A percentile compares a stretch with the other conserved stretches of the same genome.
Conservation (phyloP, 53 echinoderm and acorn worm genomes). For the Luidia sarsii region DNA sequence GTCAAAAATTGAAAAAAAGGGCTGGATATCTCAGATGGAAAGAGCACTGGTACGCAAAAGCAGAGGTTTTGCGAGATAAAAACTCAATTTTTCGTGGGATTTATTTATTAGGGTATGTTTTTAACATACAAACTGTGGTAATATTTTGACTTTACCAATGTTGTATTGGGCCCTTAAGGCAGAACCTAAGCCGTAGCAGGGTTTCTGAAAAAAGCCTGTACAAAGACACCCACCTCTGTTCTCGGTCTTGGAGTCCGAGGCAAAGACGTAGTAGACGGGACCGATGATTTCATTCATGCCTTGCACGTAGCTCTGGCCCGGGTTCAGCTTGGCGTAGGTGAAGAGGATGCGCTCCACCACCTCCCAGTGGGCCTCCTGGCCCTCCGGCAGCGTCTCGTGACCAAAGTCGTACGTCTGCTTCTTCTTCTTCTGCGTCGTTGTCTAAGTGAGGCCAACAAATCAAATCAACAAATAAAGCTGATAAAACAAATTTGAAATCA, state of each 20-base stretch:
- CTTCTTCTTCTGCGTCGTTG: conserved; percentile 51
- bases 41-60: too few species aligned
- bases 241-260: conserved; percentile 69
- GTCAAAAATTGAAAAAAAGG: too few species aligned
- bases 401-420: conserved; percentile 77
- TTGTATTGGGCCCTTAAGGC: too few species aligned
- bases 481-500: background rate
- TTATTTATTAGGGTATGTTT: too few species aligned
- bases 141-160: too few species aligned
- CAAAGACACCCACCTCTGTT: conserved; percentile 67
- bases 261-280: conserved; percentile 93
- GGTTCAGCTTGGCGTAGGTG: conserved; percentile 97
- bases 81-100: too few species aligned
- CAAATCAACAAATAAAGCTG: background rate
- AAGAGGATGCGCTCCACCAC: conserved; percentile 93
- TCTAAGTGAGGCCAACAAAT: background rate
- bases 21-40: too few species aligned
- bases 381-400: conserved; percentile 76
- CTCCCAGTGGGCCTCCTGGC: conserved; percentile 98
- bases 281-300: conserved; percentile 99
- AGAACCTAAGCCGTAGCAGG: conserved; percentile 92
- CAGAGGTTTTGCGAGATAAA: too few species aligned
- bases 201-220: conserved; percentile 51
- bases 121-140: too few species aligned
- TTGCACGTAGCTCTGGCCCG: conserved; percentile 97